Base-by-base conservation (phyloP, 2,888 invertebrate species). In the Meiosimyza decipiens region DNA sequence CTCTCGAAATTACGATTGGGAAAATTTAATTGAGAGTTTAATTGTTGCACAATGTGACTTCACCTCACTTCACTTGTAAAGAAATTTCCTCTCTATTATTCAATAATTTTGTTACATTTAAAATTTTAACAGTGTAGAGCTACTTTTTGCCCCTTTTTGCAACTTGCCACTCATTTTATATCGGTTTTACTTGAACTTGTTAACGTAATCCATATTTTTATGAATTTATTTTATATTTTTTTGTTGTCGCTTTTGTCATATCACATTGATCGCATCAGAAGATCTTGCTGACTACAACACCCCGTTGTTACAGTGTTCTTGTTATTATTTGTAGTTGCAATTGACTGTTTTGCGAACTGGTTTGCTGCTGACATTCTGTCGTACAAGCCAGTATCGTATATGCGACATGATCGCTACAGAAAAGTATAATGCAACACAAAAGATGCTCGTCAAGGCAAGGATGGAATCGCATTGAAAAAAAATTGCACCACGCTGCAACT, bases 361-460 rank as follows among this genome's bases (percentile, higher is more conserved):
- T 69, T 69, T 33, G 68, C 51, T 69, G 68, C 51, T 69, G 59
- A 69, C 68, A 69, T 69, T 69, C 59, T 69, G 68, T 69, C 50
- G 9, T 59, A 69, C 68, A 67, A 55, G 40, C 40, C 40, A 9
- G 40, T 40, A 40, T 40, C 40, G 40, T 9, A 40, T 40, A 40
- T 40, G 40, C 4, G 40, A 40, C 40, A 40, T 40, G 40, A 40
- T 40, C 40, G 5, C 40, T 40, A 40, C 40, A 40, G 40, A 40
- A 40, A 40, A 40, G 40, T 40, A 40, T 9, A 40, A 40, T 40
- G 40, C 40, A 40, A 40, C 40, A 40, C 40, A 40, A 40, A 40
- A 40, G 40, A 40, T 40, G 40, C 6, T 40, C 40, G 9, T 33
- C 49, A 22, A 62, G 12, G 2, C 13, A 52, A 52, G 28, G n/a